phyloP scores from a whole-genome alignment of 2,113 vertebrate genomes.

The Hemiprocne comata region DNA sequence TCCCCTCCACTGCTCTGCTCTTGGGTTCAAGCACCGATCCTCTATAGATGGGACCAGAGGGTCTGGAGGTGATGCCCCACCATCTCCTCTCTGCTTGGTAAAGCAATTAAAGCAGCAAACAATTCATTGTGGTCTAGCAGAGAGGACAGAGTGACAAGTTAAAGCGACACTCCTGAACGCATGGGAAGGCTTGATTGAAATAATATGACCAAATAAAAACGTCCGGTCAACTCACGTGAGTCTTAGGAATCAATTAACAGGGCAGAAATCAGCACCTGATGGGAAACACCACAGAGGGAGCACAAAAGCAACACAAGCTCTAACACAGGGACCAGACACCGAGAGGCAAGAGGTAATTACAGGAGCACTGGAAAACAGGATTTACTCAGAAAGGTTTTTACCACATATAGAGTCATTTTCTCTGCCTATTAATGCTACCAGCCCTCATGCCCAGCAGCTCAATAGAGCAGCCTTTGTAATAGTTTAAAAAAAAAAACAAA shows the following conservation, averaged over 20 bases:
- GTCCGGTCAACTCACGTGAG: neutral
- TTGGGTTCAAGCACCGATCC: neutral
- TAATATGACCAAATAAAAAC: neutral
- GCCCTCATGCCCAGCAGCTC: neutral
- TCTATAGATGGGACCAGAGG: fast-evolving
- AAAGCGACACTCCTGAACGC: fast-evolving
- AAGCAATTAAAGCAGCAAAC: neutral
- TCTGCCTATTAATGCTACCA: fast-evolving
- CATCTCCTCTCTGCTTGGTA: neutral
- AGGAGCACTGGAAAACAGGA: conserved; percentile 22
- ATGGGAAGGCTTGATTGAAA: neutral
- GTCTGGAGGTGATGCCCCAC: neutral
- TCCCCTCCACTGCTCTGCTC: neutral
- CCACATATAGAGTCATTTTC: neutral
- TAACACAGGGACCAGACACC: neutral
- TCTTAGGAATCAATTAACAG: neutral
- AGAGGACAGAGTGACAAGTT: neutral
- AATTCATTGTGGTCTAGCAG: neutral
- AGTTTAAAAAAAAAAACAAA: neutral
- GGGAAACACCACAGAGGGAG: neutral
- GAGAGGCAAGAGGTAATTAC: conserved; percentile 3
- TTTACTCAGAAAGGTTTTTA: neutral
- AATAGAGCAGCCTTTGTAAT: neutral
- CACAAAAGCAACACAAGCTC: neutral
- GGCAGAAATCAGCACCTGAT: neutral